Percentiles rank a stretch among this genome's conserved stretches.
phyloP scores from a whole-genome alignment of 2,113 vertebrate species.

The Forbesichthys papilliferus region DNA sequence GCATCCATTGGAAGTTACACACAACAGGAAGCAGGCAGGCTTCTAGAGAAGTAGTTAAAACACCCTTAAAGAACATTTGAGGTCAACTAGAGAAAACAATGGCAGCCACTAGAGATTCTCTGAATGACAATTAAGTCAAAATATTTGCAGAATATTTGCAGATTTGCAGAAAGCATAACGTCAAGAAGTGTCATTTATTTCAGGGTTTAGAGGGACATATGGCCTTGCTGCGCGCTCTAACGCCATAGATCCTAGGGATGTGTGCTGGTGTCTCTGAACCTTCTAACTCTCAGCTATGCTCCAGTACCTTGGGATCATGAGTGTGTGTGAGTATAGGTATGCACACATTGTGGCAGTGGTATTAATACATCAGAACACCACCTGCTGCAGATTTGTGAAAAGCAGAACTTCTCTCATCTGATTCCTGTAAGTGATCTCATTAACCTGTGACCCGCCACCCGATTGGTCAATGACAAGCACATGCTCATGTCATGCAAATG shows the following conservation, averaged over 20 bases:
- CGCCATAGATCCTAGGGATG: no score
- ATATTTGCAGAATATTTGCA: neutral
- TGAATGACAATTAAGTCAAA: neutral
- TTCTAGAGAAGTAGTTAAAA: conserved; percentile 54
- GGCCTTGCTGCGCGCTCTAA: no score
- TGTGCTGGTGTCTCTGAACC: no score
- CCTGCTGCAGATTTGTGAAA: conserved; percentile 40
- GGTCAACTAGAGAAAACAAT: conserved; percentile 18
- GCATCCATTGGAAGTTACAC: conserved; percentile 19
- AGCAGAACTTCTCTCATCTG: conserved; percentile 65
- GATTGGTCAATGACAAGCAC: no score
- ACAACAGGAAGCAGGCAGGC: conserved; percentile 46
- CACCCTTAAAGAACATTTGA: conserved; percentile 16
- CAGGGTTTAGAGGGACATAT: neutral
- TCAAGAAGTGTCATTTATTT: no score
- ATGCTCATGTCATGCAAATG: no score
- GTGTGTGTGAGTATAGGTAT: no score
- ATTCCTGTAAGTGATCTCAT: conserved; percentile 71
- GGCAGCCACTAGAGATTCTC: neutral
- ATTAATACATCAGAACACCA: neutral
- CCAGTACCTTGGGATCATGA: no score
- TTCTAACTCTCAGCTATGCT: no score
- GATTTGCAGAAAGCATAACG: neutral
- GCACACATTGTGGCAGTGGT: no score
- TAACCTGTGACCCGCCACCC: no score